Evolutionary conservation across 2,113 vertebrate species (phyloP).

Genomic region (Strigops habroptila): DNA sequence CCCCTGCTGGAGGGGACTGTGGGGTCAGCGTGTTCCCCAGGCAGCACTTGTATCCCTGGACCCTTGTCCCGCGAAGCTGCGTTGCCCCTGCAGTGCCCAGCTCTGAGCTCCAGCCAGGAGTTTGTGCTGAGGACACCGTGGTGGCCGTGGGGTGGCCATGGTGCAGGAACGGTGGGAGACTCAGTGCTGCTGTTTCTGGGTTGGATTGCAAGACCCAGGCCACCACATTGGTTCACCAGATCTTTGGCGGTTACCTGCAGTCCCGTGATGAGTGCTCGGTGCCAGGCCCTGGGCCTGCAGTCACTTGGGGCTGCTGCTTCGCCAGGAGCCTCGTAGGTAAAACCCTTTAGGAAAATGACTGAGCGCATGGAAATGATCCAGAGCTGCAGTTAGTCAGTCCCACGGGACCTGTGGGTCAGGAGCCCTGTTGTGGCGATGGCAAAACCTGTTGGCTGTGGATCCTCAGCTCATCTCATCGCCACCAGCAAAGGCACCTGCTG

Average conservation of each 20-base stretch:
- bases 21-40: not conserved
- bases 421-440: not conserved
- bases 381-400: not conserved
- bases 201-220: constrained; percentile 93
- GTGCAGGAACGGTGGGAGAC: not conserved
- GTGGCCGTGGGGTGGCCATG: too few relatives aligned
- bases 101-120: not conserved
- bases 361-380: fast-evolving
- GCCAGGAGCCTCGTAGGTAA: not conserved
- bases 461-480: not conserved
- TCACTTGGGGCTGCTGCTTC: not conserved
- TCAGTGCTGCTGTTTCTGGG: constrained; percentile 52
- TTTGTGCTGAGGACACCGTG: not conserved
- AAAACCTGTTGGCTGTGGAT: not conserved
- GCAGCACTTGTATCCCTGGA: not conserved
- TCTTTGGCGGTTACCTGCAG: constrained; percentile 94
- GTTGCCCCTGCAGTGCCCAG: fast-evolving
- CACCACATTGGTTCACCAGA: constrained; percentile 92
- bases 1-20: not conserved
- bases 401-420: not conserved
- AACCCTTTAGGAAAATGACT: not conserved
- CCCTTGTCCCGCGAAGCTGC: fast-evolving
- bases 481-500: fast-evolving
- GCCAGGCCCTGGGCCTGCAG: too few relatives aligned
- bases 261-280: constrained; percentile 82